Evolutionary conservation across 2,797 vertebrate species (phyloP), one percentile per base, ranked within the genome.

Genomic region (Ficedula albicollis): DNA sequence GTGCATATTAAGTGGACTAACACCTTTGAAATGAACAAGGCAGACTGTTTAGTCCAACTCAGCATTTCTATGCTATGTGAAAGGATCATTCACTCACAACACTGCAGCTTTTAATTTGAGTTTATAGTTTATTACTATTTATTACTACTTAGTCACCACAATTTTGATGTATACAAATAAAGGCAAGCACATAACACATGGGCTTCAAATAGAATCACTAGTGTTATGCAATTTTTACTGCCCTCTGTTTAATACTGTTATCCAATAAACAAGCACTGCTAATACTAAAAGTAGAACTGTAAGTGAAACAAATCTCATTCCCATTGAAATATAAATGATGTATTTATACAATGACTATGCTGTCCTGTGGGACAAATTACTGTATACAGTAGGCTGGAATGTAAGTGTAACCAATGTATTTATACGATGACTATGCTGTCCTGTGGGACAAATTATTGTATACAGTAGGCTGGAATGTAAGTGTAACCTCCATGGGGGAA

Each of bases 41-140:
- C n/a, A 85, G 70, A 52, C 46, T 51, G 7, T 46, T 66, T 81
- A 73, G 55, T 54, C 29, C 38, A 48, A 44, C 59, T 85, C 78
- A 88, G 46, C 54, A 41, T 43, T 93, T 93, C 69, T 86, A 27
- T 20, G 34, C 38, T 84, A 9, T 51, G 18, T 63, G 27, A 63
- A 69, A 84, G 14, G 43, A 80, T 86, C 48, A 84, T 87, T 92
- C 80, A 78, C 25, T 78, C 43, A 64, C 8, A 64, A 23, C 23
- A 60, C 70, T 69, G 39, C 23, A 84, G 69, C 34, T 80, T 81
- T 95, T 94, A 92, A 91, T 95, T 87, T 87, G 56, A 80, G 21
- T 94, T 93, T 95, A 89, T 64, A 66, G 56, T 48, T 95, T 93
- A 91, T 73, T 77, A 60, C 38, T 94, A 10, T 92, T 95, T 94